Percentiles rank a stretch among this genome's conserved stretches.
phyloP scores from a whole-genome alignment of 2,888 invertebrate species.

The Cosmorhoe ocellata region DNA sequence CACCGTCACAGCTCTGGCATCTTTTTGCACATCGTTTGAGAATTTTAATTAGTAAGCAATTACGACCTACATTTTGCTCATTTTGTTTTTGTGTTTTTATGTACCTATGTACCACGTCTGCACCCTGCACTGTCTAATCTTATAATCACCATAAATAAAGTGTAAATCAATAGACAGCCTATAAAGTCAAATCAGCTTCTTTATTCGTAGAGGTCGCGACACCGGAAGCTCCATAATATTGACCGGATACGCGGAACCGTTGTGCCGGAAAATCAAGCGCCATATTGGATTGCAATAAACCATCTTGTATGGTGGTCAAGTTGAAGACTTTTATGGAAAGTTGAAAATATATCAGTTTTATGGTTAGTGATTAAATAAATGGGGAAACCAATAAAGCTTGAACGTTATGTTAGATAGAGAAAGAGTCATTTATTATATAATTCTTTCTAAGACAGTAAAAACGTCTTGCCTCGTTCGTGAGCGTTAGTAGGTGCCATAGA shows the following conservation, averaged over 20 bases:
- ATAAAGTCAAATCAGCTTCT: slow-evolving; percentile 21
- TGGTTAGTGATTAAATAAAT: slow-evolving; percentile 13
- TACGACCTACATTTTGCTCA: no score
- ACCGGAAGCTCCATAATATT: slow-evolving; percentile 51
- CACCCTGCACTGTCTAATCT: no score
- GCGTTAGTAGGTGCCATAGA: neutral
- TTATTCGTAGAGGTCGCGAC: slow-evolving; percentile 32
- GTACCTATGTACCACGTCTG: no score
- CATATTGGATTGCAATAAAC: slow-evolving; percentile 37
- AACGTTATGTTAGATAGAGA: neutral
- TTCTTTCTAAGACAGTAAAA: slow-evolving; percentile 6
- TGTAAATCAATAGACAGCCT: slow-evolving; percentile 7
- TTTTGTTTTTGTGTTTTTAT: no score
- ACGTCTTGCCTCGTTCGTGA: neutral
- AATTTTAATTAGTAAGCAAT: no score
- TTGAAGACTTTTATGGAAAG: slow-evolving; percentile 22
- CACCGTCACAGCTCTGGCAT: no score
- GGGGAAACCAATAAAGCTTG: neutral
- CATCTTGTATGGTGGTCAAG: slow-evolving; percentile 18
- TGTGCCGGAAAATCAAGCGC: slow-evolving; percentile 48
- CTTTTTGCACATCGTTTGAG: no score
- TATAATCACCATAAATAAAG: no score
- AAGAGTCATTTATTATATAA: neutral
- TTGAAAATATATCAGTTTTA: slow-evolving; percentile 20
- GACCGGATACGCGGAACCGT: slow-evolving; percentile 43